A percentile compares a stretch with the other conserved stretches of the same genome.
Conservation (phyloP, 2,113 vertebrate genomes). For the Passer montanus region DNA sequence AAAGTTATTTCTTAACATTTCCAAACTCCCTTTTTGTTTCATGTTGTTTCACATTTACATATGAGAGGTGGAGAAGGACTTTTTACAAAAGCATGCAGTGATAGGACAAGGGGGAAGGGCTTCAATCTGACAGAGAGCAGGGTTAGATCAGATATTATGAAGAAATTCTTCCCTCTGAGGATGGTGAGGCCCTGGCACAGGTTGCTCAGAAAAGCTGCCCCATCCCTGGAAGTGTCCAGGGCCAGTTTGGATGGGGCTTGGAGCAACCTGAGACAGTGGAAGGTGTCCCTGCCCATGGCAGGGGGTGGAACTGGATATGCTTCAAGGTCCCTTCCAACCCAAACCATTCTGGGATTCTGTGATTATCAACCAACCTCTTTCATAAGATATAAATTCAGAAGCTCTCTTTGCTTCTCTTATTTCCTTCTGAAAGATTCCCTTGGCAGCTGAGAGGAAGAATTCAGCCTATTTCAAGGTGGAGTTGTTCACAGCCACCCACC, state of each 20-base stretch:
- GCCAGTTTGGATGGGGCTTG: fast-evolving
- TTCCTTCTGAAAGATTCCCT: not conserved
- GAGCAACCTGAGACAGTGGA: fast-evolving
- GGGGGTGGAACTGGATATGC: fast-evolving
- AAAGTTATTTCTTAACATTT: not conserved
- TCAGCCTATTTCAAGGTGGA: not conserved
- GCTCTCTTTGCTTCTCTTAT: not conserved
- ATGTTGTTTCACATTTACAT: not conserved
- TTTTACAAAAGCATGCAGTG: not conserved
- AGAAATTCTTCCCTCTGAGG: not conserved
- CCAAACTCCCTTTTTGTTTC: not conserved
- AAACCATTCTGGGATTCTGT: not conserved
- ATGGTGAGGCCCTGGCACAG: not conserved
- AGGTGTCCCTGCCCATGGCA: not conserved
- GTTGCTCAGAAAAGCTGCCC: not conserved
- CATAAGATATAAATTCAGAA: not conserved
- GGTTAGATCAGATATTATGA: not conserved
- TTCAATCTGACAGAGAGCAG: not conserved
- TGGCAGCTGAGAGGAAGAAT: not conserved
- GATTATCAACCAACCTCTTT: not conserved
- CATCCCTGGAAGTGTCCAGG: not conserved
- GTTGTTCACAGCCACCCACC: not conserved
- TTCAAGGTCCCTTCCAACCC: not conserved
- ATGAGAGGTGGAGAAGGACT: not conserved
- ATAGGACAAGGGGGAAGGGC: not conserved